Base-by-base conservation (phyloP, 2,888 invertebrate genomes). In the Erynnis tages region DNA sequence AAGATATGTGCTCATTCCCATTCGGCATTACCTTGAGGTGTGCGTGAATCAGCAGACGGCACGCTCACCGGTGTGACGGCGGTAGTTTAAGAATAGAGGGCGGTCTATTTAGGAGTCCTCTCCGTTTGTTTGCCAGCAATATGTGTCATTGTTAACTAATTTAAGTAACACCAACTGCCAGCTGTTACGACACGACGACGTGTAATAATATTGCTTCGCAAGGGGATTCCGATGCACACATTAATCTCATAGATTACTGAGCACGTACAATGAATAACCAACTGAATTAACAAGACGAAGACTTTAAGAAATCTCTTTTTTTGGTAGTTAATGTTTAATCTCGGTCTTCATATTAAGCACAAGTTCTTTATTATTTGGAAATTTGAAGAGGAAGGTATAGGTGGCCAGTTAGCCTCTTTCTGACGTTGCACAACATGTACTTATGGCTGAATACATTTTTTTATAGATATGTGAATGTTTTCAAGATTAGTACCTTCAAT, bases 121-220 rank as follows among this genome's bases (percentile, higher is more conserved):
- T 76, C 71, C 69, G 85, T 85, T 84, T 87, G 88, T 88, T 88
- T 89, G 88, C 89, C 89, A 89, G 85, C 81, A 71, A 88, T 81
- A 87, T 89, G 89, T 89, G 89, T 89, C 89, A 89, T 89, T 89
- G 89, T 89, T 89, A 88, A 88, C 88, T 88, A 89, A 88, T 87
- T 86, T 87, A 82, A 88, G 89, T 85, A 84, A 85, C 86, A 73
- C 63, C 79, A 73, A 73, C 75, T 82, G 88, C 89, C 88, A 88
- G 86, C 74, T 79, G 79, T 88, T 89, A 84, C 88, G 80, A 83
- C 80, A 87, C 63, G 57, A 44, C 59, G 60, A 65, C 62, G 65
- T 66, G 69, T 73, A 69, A 63, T 73, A 69, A 62, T 41, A 65
- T 65, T 59, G 65, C 66, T 65, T 63, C 66, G 65, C 61, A 65